Base-by-base conservation (phyloP, 1,140 invertebrate genomes). In the Pseudomyrmex pallidus region DNA sequence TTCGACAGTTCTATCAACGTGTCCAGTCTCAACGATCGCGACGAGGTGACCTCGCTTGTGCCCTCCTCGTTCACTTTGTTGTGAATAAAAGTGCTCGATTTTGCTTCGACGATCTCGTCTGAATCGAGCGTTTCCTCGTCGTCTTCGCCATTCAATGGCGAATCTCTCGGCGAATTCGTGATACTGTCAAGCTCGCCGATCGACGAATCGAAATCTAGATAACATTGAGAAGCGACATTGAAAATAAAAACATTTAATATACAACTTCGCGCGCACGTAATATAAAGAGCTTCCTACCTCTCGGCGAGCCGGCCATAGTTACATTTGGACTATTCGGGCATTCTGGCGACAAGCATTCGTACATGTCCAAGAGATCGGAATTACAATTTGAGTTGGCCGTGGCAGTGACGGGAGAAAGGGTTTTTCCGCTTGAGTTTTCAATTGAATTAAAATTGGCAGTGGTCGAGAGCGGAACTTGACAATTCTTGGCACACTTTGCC, bases 231-330 rank as follows among this genome's bases (percentile, higher is more conserved):
- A 64, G 15, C 66, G 13, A 72, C 10, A 22, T 74, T 70, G 8
- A 68, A 50, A 61, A 20, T 64, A 54, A n/a, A 64, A 1, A 87
- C 1, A 15, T 76, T 8, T 15, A 20, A 48, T 0, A 44, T 22
- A 50, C 5, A 52, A 44, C 12, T 67, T 1, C 17, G 57, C 9
- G 17, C 52, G 46, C n/a, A 52, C 52, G 46, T 10, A 52, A 50
- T 66, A 64, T 63, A 25, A 35, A 62, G 59, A 68, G 82, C 57
- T 83, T 54, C 64, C 88, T 88, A 94, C 92, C 93, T 92, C 91
- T 90, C 25, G 92, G 92, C 8, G 93, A 94, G 62, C 93, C 93
- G 68, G 92, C 91, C 92, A 93, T 92, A 9, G 93, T 92, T 13
- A 92, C 80, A 78, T 93, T 93, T 1, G 93, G 92, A 87, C 93